Evolutionary conservation across 2,797 vertebrate genomes (phyloP), one percentile per base, ranked within the genome.

Genomic region (Gymnocypris eckloni): DNA sequence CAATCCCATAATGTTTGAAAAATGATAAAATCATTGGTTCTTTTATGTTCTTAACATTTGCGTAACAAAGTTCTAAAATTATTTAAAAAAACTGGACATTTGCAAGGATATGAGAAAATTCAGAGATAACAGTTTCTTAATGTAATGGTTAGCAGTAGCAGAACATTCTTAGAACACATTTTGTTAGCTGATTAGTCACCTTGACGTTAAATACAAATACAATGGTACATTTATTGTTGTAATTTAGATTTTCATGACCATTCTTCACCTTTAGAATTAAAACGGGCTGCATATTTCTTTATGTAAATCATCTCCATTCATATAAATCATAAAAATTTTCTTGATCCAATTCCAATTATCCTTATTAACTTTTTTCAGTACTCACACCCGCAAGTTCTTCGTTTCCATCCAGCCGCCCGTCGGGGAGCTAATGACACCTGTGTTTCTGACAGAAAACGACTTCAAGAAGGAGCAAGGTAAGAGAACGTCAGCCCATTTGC

Each of bases 381-480:
- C 97, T 54, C 96, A 98, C 87, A 96, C 95, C 0, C 96, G 96
- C 87, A 98, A 98, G 88, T 99, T 99, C 95, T 98, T 97, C 0
- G 97, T 98, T 87, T 96, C 97, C 7, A 98, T 99, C 93, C 98
- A 99, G 92, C 97, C 98, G 0, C 98, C 98, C 0, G 97, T 99
- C 0, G 98, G 98, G 75, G 98, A 99, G 90, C 94, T 99, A 89
- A 98, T 98, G 97, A 96, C 95, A 43, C 97, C 98, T 0, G 75
- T 97, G 80, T 99, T 99, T 93, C 96, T 99, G 94, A 99, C 97
- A 0, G 98, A 99, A 91, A 99, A 98, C 0, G 98, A 99, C 89
- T 99, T 99, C 92, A 99, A 97, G 92, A 98, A 97, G 89, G 97
- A 99, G 82, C 98, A 99, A 95, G 97, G 98, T 99, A 90, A 96